Percentiles rank a stretch among this genome's conserved stretches.
phyloP scores from a whole-genome alignment of 30 jellyfish, hydroid and myxozoan genomes.

The Hydractinia echinata region DNA sequence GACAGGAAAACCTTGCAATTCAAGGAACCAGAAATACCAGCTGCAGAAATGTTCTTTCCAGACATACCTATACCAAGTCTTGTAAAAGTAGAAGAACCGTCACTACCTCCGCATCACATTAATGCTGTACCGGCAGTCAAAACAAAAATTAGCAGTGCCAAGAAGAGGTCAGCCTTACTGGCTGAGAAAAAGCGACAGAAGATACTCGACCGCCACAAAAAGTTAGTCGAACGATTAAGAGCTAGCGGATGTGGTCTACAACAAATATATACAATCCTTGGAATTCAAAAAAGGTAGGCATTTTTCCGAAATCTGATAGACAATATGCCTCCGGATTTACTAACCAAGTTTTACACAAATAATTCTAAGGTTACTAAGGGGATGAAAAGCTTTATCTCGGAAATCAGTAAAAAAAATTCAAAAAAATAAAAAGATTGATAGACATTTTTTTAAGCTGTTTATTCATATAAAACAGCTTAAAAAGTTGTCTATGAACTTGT shows the following conservation, averaged over 20 bases:
- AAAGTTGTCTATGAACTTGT: too few relatives aligned
- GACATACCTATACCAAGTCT: too few relatives aligned
- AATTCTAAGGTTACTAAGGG: too few relatives aligned
- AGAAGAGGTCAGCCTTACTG: not conserved
- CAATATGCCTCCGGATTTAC: too few relatives aligned
- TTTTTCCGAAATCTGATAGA: not conserved
- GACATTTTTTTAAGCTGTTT: too few relatives aligned
- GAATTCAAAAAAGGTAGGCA: constrained; percentile 14
- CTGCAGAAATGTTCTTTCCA: not conserved
- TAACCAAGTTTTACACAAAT: too few relatives aligned
- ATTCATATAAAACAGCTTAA: too few relatives aligned
- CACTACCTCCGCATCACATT: not conserved
- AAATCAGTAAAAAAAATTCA: too few relatives aligned
- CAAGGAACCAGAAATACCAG: not conserved
- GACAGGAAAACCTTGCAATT: not conserved
- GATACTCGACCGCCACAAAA: constrained; percentile 31
- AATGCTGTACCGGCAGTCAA: not conserved
- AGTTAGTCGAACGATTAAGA: constrained; percentile 23
- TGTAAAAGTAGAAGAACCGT: not conserved
- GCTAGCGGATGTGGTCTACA: constrained; percentile 36
- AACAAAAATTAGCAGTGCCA: not conserved
- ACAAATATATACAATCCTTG: constrained; percentile 35
- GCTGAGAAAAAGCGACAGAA: constrained; percentile 36
- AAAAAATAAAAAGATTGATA: too few relatives aligned
- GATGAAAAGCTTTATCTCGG: too few relatives aligned